phyloP scores from a whole-genome alignment of 1,140 invertebrate genomes.

The Maconellicoccus hirsutus region DNA sequence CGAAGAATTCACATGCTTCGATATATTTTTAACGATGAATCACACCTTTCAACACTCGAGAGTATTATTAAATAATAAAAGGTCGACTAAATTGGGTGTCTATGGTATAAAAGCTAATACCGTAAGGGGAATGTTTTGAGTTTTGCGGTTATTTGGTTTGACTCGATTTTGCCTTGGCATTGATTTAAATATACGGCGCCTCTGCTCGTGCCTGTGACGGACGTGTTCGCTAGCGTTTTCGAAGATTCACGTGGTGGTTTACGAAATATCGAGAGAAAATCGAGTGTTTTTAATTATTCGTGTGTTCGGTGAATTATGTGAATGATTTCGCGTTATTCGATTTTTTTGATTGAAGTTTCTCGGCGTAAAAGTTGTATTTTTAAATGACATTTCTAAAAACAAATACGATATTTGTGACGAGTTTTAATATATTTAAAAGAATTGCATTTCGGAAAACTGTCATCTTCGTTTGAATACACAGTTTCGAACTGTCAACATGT shows the following conservation, averaged over 20 bases:
- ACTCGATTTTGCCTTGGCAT: neutral
- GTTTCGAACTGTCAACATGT: neutral
- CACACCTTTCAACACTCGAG: too few species aligned
- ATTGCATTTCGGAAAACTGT: neutral
- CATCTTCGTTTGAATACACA: neutral
- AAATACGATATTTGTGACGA: neutral
- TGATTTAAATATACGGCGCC: slow-evolving; percentile 3
- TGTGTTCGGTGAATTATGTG: too few species aligned
- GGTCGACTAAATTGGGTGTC: too few species aligned
- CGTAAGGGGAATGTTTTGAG: neutral
- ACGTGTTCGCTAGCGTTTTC: neutral
- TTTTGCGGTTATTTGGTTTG: neutral
- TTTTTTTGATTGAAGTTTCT: too few species aligned
- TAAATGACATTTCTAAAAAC: too few species aligned
- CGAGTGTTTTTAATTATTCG: too few species aligned
- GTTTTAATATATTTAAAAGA: neutral
- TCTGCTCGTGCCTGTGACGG: neutral
- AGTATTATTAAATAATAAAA: too few species aligned
- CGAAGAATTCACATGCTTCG: too few species aligned
- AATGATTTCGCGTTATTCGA: too few species aligned
- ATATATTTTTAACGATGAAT: too few species aligned
- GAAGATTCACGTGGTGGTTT: neutral
- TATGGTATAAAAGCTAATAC: neutral
- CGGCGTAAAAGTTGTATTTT: too few species aligned
- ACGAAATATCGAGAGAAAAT: too few species aligned